Base-by-base conservation (phyloP, 2,888 invertebrate genomes). In the Drosophila niveifrons region DNA sequence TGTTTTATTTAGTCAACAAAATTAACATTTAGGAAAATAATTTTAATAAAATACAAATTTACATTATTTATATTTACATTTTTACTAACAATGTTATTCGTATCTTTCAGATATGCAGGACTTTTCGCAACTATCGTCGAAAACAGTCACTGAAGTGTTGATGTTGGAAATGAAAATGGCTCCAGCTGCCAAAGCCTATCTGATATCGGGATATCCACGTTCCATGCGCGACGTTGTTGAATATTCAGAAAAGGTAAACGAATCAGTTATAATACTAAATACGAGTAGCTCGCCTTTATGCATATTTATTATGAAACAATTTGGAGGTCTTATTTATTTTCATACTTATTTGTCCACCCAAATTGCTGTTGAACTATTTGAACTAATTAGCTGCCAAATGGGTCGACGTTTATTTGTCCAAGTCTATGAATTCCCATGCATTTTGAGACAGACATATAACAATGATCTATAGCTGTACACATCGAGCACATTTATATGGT, bases 161-260 rank as follows among this genome's bases (percentile, higher is more conserved):
- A 97, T 97, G 97, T 93, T 97, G 90, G 97, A 97, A 94, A 97
- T 97, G 95, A 97, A 97, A 94, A 97, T 97, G 97, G 96, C 97
- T 68, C 97, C 96, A 68, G 95, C 95, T 70, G 96, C 97, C 78
- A 97, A 96, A 93, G 96, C 97, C 0, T 97, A 96, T 93, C 94
- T 98, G 59, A 95, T 97, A 72, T 97, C 97, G 57, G 97, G 98
- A 46, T 98, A 97, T 93, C 98, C 98, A 23, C 94, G 98, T 73
- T 97, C 96, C 81, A 97, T 97, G 97, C 94, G 97, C 68, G 98
- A 98, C 91, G 97, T 97, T 11, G 97, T 97, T 1, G 97, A 97
- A 91, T 98, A 97, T 91, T 96, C 97, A 0, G 97, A 97, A 91
- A 97, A 97, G 95, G 97, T 97, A 77, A 55, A 18, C 9, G 15